These are phyloP conservation scores for Variabilichromis moorii DNA, from an alignment of 2,113 vertebrate genomes.

Conservation along the genomic window DNA sequence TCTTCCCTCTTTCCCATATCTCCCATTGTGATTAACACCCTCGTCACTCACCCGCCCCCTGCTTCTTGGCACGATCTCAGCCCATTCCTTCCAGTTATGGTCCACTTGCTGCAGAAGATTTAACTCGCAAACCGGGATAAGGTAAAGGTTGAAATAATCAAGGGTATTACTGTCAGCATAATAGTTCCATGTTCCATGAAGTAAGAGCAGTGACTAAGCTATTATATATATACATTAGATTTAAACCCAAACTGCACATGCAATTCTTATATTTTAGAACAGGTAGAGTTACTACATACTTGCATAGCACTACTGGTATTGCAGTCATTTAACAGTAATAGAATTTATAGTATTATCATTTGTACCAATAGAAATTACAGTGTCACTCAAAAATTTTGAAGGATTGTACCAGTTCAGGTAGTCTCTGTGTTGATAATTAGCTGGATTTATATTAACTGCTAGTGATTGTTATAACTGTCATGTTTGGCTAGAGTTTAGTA, in stretches of 20 bases:
- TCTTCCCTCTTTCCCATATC: background rate
- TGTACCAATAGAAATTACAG: background rate
- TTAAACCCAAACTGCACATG: background rate
- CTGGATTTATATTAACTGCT: background rate
- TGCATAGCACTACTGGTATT: background rate
- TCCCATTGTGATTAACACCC: background rate
- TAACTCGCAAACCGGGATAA: background rate
- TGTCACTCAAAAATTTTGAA: background rate
- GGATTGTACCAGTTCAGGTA: background rate
- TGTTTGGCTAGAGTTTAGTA: background rate
- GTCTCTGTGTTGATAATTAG: background rate
- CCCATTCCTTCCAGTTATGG: conserved; percentile 48
- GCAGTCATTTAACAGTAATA: background rate
- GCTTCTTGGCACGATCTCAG: conserved; percentile 36
- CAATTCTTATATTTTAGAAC: background rate
- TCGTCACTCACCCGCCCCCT: background rate
- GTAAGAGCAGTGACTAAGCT: background rate
- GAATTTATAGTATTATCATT: background rate
- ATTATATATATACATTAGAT: background rate
- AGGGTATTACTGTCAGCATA: background rate
- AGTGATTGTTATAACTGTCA: background rate
- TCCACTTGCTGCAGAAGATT: conserved; percentile 30
- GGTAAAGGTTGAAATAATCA: background rate
- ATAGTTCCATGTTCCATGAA: background rate
- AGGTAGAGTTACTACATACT: background rate